Conservation (phyloP, 2,888 invertebrate species). For the Epirrita christyi region DNA sequence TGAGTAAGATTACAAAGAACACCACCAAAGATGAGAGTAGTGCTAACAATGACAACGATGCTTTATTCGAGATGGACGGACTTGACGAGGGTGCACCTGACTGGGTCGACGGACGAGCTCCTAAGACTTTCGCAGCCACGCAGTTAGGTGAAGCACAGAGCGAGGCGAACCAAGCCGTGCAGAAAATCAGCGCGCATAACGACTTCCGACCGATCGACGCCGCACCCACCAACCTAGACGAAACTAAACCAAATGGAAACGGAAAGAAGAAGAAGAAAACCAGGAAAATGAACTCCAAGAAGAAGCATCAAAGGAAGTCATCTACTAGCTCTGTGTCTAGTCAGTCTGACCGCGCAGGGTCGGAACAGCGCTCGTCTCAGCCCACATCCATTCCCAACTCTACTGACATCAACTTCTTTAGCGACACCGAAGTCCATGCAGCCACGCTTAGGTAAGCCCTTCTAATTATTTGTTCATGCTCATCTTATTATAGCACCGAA, state of each 20-base stretch:
- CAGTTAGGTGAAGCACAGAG: conserved; percentile 76
- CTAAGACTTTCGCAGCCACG: conserved; percentile 83
- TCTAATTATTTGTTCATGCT: not conserved
- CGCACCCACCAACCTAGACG: conserved; percentile 65
- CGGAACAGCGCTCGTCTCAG: conserved; percentile 69
- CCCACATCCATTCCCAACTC: conserved; percentile 65
- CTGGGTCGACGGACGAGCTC: conserved; percentile 78
- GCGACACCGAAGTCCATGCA: conserved; percentile 95
- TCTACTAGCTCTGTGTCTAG: conserved; percentile 83
- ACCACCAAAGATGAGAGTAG: conserved; percentile 63
- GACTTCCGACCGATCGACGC: conserved; percentile 86
- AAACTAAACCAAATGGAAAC: conserved; percentile 82
- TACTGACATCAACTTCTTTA: conserved; percentile 90
- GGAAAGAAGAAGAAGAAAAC: conserved; percentile 91
- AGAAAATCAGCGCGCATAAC: conserved; percentile 86
- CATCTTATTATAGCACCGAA: not conserved
- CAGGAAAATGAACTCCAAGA: conserved; percentile 91
- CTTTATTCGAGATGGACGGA: conserved; percentile 88
- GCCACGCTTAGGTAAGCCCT: conserved; percentile 82
- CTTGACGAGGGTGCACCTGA: conserved; percentile 82
- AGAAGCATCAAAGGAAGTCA: conserved; percentile 91
- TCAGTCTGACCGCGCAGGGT: conserved; percentile 79
- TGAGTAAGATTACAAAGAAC: conserved; percentile 79
- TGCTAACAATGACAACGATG: conserved; percentile 78
- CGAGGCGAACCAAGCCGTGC: conserved; percentile 81